Percentiles rank a stretch among this genome's conserved stretches.
phyloP scores from a whole-genome alignment of 1,140 invertebrate genomes.

The Bilobella aurantiaca region DNA sequence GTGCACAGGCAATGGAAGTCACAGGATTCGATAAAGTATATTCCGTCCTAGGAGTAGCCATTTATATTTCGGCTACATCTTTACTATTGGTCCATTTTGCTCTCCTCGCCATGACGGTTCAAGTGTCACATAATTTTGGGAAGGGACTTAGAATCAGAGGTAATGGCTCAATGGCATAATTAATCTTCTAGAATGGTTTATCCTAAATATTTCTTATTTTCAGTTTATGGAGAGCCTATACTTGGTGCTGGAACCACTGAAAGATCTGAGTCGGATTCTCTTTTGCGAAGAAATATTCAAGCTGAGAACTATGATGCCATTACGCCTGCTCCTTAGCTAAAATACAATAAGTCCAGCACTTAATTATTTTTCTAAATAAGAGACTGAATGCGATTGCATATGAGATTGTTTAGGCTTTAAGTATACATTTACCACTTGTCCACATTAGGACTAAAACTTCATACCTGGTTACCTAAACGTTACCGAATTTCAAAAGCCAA shows the following conservation, averaged over 20 bases:
- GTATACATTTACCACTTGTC: too few species aligned
- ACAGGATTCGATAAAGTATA: not conserved
- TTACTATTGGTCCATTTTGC: constrained; percentile 21
- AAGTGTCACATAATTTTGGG: constrained; percentile 21
- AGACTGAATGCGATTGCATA: too few species aligned
- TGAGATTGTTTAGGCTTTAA: too few species aligned
- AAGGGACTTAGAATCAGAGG: constrained; percentile 22
- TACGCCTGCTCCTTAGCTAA: not conserved
- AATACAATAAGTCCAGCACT: not conserved
- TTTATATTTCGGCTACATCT: constrained; percentile 15
- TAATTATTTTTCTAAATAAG: too few species aligned
- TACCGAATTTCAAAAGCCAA: too few species aligned
- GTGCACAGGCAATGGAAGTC: not conserved
- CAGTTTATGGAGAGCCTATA: constrained; percentile 15
- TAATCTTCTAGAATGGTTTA: not conserved
- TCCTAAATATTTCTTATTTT: not conserved
- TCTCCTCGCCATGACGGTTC: constrained; percentile 17
- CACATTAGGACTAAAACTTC: too few species aligned
- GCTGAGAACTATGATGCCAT: not conserved
- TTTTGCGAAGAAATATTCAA: not conserved
- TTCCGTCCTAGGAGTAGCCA: constrained; percentile 3
- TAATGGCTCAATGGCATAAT: not conserved
- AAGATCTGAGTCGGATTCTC: not conserved
- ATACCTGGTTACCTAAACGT: too few species aligned
- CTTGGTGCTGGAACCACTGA: not conserved